phyloP scores from a whole-genome alignment of 2,888 invertebrate genomes.

The Bombylius major region DNA sequence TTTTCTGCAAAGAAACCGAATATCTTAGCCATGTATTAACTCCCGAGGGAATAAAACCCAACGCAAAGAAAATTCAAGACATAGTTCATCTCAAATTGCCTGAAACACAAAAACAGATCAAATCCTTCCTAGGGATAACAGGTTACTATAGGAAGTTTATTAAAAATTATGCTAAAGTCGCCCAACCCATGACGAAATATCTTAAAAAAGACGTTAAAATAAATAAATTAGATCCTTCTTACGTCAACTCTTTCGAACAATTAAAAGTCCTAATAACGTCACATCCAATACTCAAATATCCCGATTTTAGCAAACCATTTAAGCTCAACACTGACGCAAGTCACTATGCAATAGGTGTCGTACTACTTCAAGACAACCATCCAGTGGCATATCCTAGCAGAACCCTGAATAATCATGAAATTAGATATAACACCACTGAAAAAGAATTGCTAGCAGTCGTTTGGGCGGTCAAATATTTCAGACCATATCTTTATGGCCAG shows the following conservation, averaged over 20 bases:
- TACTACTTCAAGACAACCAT: not conserved
- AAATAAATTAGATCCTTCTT: not conserved
- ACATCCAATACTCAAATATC: not conserved
- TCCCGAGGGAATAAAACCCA: not conserved
- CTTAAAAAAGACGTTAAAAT: not conserved
- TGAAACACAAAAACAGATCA: not conserved
- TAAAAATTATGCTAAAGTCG: not conserved
- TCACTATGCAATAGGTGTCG: not conserved
- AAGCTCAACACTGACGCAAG: not conserved
- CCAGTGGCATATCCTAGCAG: not conserved
- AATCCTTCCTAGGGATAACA: not conserved
- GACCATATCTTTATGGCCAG: not conserved
- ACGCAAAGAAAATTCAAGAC: not conserved
- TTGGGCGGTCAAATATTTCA: not conserved
- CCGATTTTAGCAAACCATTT: not conserved
- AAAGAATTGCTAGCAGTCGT: not conserved
- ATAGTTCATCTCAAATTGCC: not conserved
- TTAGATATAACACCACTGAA: not conserved
- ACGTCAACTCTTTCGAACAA: not conserved
- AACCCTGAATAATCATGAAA: not conserved
- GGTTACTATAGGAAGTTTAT: not conserved
- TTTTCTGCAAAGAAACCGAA: not conserved
- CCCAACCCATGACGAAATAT: not conserved
- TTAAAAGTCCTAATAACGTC: not conserved
- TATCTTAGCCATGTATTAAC: not conserved